Percentiles rank a stretch among this genome's conserved stretches.
These are phyloP conservation scores for Sarotherodon lohbergeri DNA, from an alignment of 2,113 vertebrate genomes.

Conservation along the genomic window DNA sequence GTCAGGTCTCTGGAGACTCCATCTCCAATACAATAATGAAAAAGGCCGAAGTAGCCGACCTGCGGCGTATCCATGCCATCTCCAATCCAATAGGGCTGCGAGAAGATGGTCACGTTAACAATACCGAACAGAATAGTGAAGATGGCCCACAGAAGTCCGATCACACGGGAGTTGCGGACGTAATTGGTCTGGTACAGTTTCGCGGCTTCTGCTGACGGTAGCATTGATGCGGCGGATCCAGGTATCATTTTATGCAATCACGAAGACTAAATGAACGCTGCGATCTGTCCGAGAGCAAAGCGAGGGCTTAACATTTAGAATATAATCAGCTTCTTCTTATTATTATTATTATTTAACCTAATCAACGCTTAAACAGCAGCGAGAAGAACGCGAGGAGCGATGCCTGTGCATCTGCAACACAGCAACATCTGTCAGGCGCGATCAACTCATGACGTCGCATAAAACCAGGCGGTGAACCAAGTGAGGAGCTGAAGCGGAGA, in stretches of 20 bases:
- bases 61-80: slow-evolving; percentile 94
- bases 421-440: slow-evolving; percentile 45
- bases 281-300: not conserved
- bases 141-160: slow-evolving; percentile 95
- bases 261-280: slow-evolving; percentile 14
- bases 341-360: not conserved
- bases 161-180: slow-evolving; percentile 90
- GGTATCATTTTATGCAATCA: slow-evolving; percentile 68
- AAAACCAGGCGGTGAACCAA: not conserved
- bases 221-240: slow-evolving; percentile 80
- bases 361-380: not conserved
- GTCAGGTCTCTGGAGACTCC: slow-evolving; percentile 84
- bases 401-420: slow-evolving; percentile 27
- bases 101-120: slow-evolving; percentile 93
- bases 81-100: slow-evolving; percentile 96
- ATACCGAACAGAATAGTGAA: slow-evolving; percentile 96
- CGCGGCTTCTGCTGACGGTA: slow-evolving; percentile 89
- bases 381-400: not conserved
- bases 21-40: slow-evolving; percentile 92
- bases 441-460: slow-evolving; percentile 62
- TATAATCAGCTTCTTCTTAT: not conserved
- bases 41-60: slow-evolving; percentile 95
- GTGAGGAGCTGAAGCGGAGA: not conserved
- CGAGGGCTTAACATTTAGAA: slow-evolving; percentile 10
- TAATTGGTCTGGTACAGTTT: slow-evolving; percentile 95